These are phyloP conservation scores for Lydus trimaculatus DNA, from an alignment of 2,888 invertebrate genomes.

Conservation along the genomic window DNA sequence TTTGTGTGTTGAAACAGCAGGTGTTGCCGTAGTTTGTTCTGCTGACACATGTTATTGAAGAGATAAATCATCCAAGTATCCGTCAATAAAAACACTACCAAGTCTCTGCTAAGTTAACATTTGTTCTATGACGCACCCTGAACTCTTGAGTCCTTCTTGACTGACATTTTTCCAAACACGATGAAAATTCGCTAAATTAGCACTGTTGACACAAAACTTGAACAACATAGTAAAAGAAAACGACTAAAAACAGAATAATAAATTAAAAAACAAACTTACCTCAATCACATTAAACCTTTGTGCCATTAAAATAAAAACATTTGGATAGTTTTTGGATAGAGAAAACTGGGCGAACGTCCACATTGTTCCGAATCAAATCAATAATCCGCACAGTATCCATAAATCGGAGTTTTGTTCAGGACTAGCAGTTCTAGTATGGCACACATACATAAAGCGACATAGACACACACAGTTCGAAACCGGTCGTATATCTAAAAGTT, in stretches of 20 bases:
- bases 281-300: constrained; percentile 14
- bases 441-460: constrained; percentile 3
- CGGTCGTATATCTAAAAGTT: constrained; percentile 54
- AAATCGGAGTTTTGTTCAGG: constrained; percentile 48
- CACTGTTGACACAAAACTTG: neutral
- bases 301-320: constrained; percentile 22
- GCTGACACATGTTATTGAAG: constrained; percentile 47
- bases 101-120: constrained; percentile 39
- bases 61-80: constrained; percentile 48
- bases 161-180: constrained; percentile 1
- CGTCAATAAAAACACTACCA: constrained; percentile 42
- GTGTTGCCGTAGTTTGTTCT: constrained; percentile 45
- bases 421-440: constrained; percentile 3
- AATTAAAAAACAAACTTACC: neutral
- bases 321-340: constrained; percentile 26
- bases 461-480: constrained; percentile 36
- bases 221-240: neutral
- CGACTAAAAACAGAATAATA: neutral
- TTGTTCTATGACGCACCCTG: constrained; percentile 25
- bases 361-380: constrained; percentile 50
- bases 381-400: constrained; percentile 52
- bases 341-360: constrained; percentile 38
- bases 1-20: constrained; percentile 41
- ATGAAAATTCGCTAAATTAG: neutral
- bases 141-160: constrained; percentile 3